Evolutionary conservation across 2,797 vertebrate genomes (phyloP), one percentile per base, ranked within the genome.

Genomic region (Sebastes paucispinis): DNA sequence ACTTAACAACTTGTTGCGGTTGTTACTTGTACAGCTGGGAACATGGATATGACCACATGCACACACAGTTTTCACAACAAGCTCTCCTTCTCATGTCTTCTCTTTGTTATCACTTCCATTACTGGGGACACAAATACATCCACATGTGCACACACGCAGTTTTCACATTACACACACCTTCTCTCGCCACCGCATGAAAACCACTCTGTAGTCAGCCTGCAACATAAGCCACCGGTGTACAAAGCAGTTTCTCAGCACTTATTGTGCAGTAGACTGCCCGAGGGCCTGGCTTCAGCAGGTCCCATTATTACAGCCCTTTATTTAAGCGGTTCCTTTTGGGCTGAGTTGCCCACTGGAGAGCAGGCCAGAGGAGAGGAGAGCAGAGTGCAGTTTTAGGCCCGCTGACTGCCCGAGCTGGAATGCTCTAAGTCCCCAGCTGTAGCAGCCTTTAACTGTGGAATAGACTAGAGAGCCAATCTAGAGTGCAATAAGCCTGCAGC

Each of bases 401-500:
- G 67, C 73, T 84, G 85, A 88, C 88, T 75, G 79, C 86, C 74
- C 84, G 82, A 87, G 85, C 84, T 77, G 86, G 86, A 93, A 89
- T 75, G 70, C 85, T 87, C 69, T 52, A 80, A 85, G 85, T 93
- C 89, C 91, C 90, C 82, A 83, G 90, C 84, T 89, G 81, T 87
- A 89, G 83, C 82, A 83, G 86, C 87, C 86, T 90, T 91, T 91
- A 92, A 93, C 87, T 89, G 85, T 87, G 83, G 89, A 91, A 89
- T 89, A 91, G 90, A 91, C 87, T 78, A 86, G 89, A 89, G 89
- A 92, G 87, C 87, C 92, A 94, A 92, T 94, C 93, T 92, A 82
- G 81, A 91, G 91, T 88, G 92, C 92, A 94, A 91, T 93, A 91
- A 90, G 91, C 93, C 88, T 86, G 91, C 88, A 94, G 94, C 88